Conservation (phyloP, 2,797 vertebrate genomes). For the Malacoctenus gilli region DNA sequence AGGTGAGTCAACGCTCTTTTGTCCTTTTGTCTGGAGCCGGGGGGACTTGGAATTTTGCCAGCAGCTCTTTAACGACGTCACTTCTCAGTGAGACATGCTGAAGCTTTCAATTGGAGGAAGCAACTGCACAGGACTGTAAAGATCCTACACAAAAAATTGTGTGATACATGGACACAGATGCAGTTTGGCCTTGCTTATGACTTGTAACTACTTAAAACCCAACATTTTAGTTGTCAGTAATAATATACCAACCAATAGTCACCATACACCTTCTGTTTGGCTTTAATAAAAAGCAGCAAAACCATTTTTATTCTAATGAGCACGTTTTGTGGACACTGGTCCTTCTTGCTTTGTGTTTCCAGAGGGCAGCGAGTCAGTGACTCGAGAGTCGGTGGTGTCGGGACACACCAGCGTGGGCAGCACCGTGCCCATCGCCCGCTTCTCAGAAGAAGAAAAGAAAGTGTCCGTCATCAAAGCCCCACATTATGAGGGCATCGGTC, state of each 20-base stretch:
- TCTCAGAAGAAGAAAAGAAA: conserved; percentile 94
- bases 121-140: too few relatives aligned
- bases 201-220: too few relatives aligned
- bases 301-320: too few relatives aligned
- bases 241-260: too few relatives aligned
- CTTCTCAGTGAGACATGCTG: not conserved
- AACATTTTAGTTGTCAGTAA: too few relatives aligned
- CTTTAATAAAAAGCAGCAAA: too few relatives aligned
- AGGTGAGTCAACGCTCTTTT: conserved; percentile 81
- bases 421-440: conserved; percentile 90
- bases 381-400: conserved; percentile 85
- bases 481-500: conserved; percentile 97
- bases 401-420: conserved; percentile 82
- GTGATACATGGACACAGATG: not conserved
- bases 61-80: not conserved
- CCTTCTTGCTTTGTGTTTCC: conserved; percentile 9
- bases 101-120: too few relatives aligned
- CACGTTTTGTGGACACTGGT: too few relatives aligned
- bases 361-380: conserved; percentile 88
- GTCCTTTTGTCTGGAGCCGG: not conserved
- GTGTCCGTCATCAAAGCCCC: conserved; percentile 96
- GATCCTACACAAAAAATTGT: too few relatives aligned
- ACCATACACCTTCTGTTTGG: too few relatives aligned
- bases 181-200: not conserved
- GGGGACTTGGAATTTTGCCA: not conserved